Percentiles rank a stretch among this genome's conserved stretches.
Evolutionary conservation across 2,113 vertebrate genomes (phyloP).

Genomic region (Procavia capensis): DNA sequence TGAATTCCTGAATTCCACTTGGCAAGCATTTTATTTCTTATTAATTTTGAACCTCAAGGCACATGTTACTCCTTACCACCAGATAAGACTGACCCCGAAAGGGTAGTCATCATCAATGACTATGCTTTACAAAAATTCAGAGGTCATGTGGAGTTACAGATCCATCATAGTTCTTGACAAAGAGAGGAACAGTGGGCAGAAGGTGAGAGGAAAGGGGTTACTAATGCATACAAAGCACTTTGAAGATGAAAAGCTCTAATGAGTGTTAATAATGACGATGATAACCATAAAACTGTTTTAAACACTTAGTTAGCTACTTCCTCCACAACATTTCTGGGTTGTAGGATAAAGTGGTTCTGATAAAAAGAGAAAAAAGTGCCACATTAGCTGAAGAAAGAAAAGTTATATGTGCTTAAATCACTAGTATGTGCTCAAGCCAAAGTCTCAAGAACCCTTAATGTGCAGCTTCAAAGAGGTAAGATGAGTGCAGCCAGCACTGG

Average conservation of each 20-base stretch:
- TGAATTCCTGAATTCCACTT: slow-evolving; percentile 58
- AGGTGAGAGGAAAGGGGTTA: neutral
- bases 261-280: slow-evolving; percentile 48
- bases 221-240: slow-evolving; percentile 30
- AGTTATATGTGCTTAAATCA: slow-evolving; percentile 56
- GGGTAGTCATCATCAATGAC: slow-evolving; percentile 58
- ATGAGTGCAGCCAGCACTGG: neutral
- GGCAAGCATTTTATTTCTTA: slow-evolving; percentile 65
- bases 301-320: slow-evolving; percentile 19
- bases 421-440: slow-evolving; percentile 4
- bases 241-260: slow-evolving; percentile 74
- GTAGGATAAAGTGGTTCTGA: slow-evolving; percentile 3
- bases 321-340: slow-evolving; percentile 43
- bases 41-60: slow-evolving; percentile 54
- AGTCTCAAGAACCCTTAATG: slow-evolving; percentile 35
- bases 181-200: slow-evolving; percentile 51
- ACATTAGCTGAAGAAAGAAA: slow-evolving; percentile 57
- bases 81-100: slow-evolving; percentile 73
- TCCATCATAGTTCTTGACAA: slow-evolving; percentile 65
- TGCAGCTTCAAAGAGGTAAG: slow-evolving; percentile 59
- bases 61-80: slow-evolving; percentile 68
- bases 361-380: neutral
- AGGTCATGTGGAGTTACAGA: slow-evolving; percentile 72
- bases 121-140: slow-evolving; percentile 68
- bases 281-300: slow-evolving; percentile 37